These are phyloP conservation scores for Pangasius djambal DNA, from an alignment of 2,797 vertebrate genomes.

Conservation along the genomic window DNA sequence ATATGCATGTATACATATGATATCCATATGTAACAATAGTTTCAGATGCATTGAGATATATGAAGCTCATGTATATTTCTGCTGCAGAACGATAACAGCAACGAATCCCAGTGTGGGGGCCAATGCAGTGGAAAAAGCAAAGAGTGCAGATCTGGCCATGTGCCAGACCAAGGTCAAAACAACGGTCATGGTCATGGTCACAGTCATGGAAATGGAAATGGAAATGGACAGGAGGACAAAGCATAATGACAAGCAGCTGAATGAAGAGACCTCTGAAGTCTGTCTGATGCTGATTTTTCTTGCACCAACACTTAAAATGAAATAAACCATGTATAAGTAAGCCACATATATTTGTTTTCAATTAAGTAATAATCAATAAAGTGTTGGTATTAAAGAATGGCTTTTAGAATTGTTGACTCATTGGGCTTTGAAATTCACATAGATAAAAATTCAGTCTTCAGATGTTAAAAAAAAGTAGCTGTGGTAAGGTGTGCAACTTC, in stretches of 20 bases:
- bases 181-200: neutral
- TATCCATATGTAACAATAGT: neutral
- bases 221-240: neutral
- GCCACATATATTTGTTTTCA: neutral
- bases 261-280: neutral
- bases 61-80: neutral
- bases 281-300: neutral
- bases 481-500: neutral
- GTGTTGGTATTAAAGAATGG: no score
- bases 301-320: neutral
- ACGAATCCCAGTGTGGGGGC: neutral
- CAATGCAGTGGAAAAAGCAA: slow-evolving; percentile 15
- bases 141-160: accelerated
- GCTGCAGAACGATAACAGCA: neutral
- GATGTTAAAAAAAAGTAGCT: neutral
- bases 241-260: neutral
- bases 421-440: neutral
- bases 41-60: neutral
- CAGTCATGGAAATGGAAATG: neutral
- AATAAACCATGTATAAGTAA: slow-evolving; percentile 10
- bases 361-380: neutral
- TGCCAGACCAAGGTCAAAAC: neutral
- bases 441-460: neutral
- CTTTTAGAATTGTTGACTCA: neutral
- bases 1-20: neutral